Conservation (phyloP, 1,140 invertebrate species). For the Drosophila pectinifera region DNA sequence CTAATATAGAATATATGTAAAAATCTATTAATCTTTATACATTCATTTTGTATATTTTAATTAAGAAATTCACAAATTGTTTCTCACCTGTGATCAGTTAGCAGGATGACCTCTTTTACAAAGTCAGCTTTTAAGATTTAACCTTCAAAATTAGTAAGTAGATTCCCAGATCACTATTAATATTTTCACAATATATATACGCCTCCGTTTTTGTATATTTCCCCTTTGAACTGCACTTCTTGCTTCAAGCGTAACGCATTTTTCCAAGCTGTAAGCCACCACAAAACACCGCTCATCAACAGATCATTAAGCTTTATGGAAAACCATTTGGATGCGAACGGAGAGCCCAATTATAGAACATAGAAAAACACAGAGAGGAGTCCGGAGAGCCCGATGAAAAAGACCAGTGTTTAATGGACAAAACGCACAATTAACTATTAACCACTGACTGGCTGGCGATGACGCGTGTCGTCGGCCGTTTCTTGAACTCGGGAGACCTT, state of each 20-base stretch:
- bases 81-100: accelerated
- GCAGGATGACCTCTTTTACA: background rate
- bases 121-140: too few relatives aligned
- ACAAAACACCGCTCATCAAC: constrained; percentile 13
- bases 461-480: constrained; percentile 58
- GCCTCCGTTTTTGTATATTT: background rate
- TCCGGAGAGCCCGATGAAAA: constrained; percentile 17
- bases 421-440: constrained; percentile 50
- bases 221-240: constrained; percentile 9
- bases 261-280: constrained; percentile 2
- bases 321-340: constrained; percentile 28
- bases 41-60: too few relatives aligned
- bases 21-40: too few relatives aligned
- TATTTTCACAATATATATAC: background rate
- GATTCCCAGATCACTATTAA: background rate
- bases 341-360: constrained; percentile 31
- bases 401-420: constrained; percentile 42
- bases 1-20: too few relatives aligned
- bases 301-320: constrained; percentile 30
- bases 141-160: too few relatives aligned
- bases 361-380: constrained; percentile 18
- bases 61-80: too few relatives aligned
- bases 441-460: constrained; percentile 38
- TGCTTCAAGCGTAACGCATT: background rate
- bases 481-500: constrained; percentile 85